Evolutionary conservation across 2,113 vertebrate species (phyloP), one percentile per base, ranked within the genome.

Genomic region (Telmatochromis bifrenatus): DNA sequence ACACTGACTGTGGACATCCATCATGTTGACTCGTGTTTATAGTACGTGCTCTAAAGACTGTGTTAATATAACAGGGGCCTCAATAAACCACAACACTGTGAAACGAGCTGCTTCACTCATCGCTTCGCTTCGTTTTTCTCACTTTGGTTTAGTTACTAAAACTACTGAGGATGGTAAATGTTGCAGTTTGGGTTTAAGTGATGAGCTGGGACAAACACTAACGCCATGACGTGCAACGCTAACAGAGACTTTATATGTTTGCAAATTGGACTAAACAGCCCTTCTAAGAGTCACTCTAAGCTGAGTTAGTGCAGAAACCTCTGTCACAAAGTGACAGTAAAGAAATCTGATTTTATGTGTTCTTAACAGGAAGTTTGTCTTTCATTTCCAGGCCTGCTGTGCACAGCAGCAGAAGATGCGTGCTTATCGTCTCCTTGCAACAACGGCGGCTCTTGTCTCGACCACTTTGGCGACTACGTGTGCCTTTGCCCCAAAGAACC

Each of bases 381-480:
- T 68, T 82, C 26, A 28, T 15, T 55, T 60, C 5, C 91, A 97
- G 96, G 96, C 58, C 39, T 96, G 7, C 95, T 96, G 28, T 96
- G 92, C 88, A 95, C 96, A 8, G 96, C 95, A 37, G 89, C 89
- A 4, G 93, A 56, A 2, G 93, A 96, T 4, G 89, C 82, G 17
- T 99, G 98, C 84, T 91, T 95, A 33, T 97, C 96, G 0, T 95
- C 94, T 5, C 97, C 97, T 0, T 99, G 98, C 7, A 68, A 93
- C 87, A 97, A 98, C 2, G 96, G 97, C 5, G 97, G 95, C 13
- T 95, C 93, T 17, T 99, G 98, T 89, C 13, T 93, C 3, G 95
- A 96, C 26, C 60, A 86, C 23, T 58, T 92, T 28, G 90, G 11
- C 2, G 93, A 97, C 83, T 98, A 97, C 28, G 87, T 82, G 21